Evolutionary conservation across 2,113 vertebrate genomes (phyloP), one percentile per base, ranked within the genome.

Genomic region (Hydropotes inermis): DNA sequence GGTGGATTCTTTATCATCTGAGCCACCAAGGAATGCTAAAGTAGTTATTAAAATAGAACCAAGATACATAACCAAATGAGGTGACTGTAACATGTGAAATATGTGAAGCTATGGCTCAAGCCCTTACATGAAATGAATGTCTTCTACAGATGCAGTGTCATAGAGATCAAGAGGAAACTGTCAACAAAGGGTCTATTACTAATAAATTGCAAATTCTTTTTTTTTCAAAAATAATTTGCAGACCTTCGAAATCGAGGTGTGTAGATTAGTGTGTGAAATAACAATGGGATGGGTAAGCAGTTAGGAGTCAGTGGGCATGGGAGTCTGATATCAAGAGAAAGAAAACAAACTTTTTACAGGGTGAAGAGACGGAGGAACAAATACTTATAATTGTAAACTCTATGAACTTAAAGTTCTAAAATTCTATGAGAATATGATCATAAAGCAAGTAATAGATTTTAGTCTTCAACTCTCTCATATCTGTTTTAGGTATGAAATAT

Each of bases 371-470:
- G 21, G 12, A 6, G 3, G 78, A 36, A 39, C 11, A 79, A 79
- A 61, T 81, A 70, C 33, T 84, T 78, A 47, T 67, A 82, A 94
- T 81, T 11, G 47, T 50, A 91, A 82, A 95, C 4, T 2, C 43
- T n/a, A 47, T n/a, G 33, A 89, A 57, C 82, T 85, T 81, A 54
- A 97, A 64, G 16, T 47, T 95, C 95, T 91, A 90, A 95, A 89
- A 67, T 89, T 79, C 58, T 27, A 50, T 64, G 9, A 94, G n/a
- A 82, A 79, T 52, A 82, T 60, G 55, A 39, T 43, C 28, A 45
- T 57, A 91, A 89, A 89, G 57, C 15, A 94, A 91, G 25, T 36
- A 79, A 93, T 21, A 30, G 5, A 79, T 67, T 95, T 89, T 61
- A 79, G 21, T 81, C 60, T 85, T 92, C 33, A 95, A 93, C 55